Percentiles rank a stretch among this genome's conserved stretches.
phyloP scores from a whole-genome alignment of 2,888 invertebrate species.

The Amphiduros pacificus region DNA sequence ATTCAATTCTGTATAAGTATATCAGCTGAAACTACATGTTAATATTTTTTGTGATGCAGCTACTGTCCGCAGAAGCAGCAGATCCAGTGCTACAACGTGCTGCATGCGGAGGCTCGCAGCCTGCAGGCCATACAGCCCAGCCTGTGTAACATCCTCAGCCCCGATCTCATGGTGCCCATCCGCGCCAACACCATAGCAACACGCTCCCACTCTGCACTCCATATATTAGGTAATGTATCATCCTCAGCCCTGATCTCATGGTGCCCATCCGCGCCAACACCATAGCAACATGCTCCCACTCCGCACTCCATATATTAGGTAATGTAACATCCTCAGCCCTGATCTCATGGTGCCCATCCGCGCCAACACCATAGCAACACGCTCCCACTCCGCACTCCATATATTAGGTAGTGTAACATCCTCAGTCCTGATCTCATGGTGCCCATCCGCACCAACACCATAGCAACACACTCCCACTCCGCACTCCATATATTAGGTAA shows the following conservation, averaged over 20 bases:
- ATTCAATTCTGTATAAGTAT: too few species aligned
- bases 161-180: conserved; percentile 80
- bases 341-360: conserved; percentile 79
- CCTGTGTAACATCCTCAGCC: conserved; percentile 70
- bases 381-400: conserved; percentile 86
- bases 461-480: conserved; percentile 76
- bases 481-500: conserved; percentile 83
- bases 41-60: conserved; percentile 35
- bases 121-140: conserved; percentile 43
- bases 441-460: conserved; percentile 67
- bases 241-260: too few species aligned
- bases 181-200: conserved; percentile 65
- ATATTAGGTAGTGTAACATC: conserved; percentile 74
- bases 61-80: conserved; percentile 69
- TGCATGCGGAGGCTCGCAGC: conserved; percentile 71
- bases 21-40: too few species aligned
- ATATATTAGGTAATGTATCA: conserved; percentile 79
- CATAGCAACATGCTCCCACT: too few species aligned
- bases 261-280: too few species aligned
- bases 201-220: conserved; percentile 85
- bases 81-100: conserved; percentile 80
- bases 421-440: conserved; percentile 81
- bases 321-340: conserved; percentile 74
- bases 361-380: conserved; percentile 64
- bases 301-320: too few species aligned